Percentiles rank a stretch among this genome's conserved stretches.
Evolutionary conservation across 2,113 vertebrate genomes (phyloP).

Genomic region (Bufo gargarizans): DNA sequence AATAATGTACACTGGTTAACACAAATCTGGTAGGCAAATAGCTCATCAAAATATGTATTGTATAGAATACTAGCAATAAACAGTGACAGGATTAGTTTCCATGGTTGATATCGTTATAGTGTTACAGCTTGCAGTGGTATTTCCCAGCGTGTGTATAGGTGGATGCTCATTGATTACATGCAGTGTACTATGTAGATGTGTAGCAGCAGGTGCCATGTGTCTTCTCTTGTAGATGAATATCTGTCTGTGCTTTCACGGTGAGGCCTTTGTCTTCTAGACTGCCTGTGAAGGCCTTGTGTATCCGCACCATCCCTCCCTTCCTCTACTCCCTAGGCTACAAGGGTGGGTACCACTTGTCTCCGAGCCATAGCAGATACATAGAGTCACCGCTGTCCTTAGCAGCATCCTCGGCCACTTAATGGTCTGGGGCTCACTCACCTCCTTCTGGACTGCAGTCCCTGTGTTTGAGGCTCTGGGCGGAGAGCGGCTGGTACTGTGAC

Average conservation of each 20-base stretch:
- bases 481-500: conserved; percentile 55
- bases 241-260: conserved; percentile 21
- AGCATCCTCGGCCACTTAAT: neutral
- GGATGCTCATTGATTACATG: neutral
- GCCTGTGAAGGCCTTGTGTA: conserved; percentile 26
- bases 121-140: neutral
- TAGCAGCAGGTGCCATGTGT: neutral
- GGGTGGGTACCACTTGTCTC: conserved; percentile 52
- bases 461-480: conserved; percentile 48
- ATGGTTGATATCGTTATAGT: neutral
- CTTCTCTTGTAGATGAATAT: neutral
- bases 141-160: neutral
- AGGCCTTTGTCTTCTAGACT: conserved; percentile 55
- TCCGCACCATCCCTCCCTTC: conserved; percentile 35
- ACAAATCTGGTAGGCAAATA: no score
- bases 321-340: conserved; percentile 33
- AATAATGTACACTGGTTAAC: no score
- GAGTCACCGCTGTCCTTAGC: neutral
- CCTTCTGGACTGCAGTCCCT: conserved; percentile 42
- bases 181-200: neutral
- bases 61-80: neutral
- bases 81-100: no score
- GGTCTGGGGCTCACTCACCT: conserved; percentile 45
- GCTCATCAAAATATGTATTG: no score
- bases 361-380: neutral